These are phyloP conservation scores for Brachypterus glaber DNA, from an alignment of 2,888 invertebrate genomes.

Conservation along the genomic window DNA sequence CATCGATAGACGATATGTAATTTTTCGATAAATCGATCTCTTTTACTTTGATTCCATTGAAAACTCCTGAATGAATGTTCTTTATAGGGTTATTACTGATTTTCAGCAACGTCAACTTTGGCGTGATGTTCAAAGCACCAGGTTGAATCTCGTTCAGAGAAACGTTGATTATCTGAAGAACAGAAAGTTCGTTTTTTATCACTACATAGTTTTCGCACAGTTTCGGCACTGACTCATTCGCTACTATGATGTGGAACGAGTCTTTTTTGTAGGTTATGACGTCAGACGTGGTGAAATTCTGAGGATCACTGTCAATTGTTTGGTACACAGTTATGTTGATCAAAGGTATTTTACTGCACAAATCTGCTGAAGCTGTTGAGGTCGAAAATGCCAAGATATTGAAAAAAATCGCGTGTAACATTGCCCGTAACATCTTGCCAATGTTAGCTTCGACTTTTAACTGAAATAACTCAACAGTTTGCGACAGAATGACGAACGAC, in stretches of 20 bases:
- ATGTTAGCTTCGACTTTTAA: too few relatives aligned
- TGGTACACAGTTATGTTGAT: constrained; percentile 19
- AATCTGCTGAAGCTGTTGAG: too few relatives aligned
- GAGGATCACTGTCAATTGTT: constrained; percentile 19
- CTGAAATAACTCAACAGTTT: too few relatives aligned
- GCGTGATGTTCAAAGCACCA: constrained; percentile 28
- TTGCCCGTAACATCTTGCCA: too few relatives aligned
- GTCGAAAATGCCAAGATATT: too few relatives aligned
- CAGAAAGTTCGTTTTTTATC: constrained; percentile 24
- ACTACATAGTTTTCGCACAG: constrained; percentile 21
- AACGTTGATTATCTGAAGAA: constrained; percentile 26
- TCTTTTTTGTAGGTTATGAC: constrained; percentile 20
- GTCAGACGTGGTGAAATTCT: constrained; percentile 14
- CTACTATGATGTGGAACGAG: constrained; percentile 23
- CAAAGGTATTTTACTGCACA: constrained; percentile 5
- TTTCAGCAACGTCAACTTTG: constrained; percentile 27
- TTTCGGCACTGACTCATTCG: constrained; percentile 20
- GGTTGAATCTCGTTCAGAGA: constrained; percentile 25
- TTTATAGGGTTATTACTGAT: constrained; percentile 27
- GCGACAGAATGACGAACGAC: too few relatives aligned
- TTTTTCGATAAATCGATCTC: constrained; percentile 31
- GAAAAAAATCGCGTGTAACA: too few relatives aligned
- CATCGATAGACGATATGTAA: constrained; percentile 25
- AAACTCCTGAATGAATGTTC: constrained; percentile 26
- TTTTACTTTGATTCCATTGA: constrained; percentile 27